Percentiles rank a stretch among this genome's conserved stretches.
These are phyloP conservation scores for Eristalinus sepulchralis DNA, from an alignment of 2,888 invertebrate species.

Conservation along the genomic window DNA sequence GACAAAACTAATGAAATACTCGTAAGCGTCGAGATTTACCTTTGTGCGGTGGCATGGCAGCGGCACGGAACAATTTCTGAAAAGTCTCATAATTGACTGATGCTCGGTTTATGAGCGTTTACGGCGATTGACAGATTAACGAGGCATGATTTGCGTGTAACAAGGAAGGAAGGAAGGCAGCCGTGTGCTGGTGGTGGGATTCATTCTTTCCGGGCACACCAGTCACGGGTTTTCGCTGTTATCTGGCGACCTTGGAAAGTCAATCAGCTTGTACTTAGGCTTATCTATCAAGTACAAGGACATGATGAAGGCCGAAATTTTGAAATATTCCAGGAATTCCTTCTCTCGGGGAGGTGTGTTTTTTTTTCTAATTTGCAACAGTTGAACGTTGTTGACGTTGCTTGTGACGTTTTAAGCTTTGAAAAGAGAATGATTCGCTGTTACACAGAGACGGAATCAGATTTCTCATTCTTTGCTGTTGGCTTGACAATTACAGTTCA, in stretches of 20 bases:
- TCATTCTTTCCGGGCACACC: background rate
- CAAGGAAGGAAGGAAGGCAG: background rate
- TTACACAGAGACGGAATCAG: too few relatives aligned
- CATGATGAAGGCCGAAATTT: background rate
- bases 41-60: background rate
- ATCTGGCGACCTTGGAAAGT: background rate
- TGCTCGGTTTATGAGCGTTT: background rate
- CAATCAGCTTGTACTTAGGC: background rate
- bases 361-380: background rate
- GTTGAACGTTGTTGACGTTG: too few relatives aligned
- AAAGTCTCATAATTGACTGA: background rate
- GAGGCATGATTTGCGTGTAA: background rate
- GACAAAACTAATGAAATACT: background rate
- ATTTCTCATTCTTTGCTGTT: too few relatives aligned
- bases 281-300: background rate
- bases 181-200: background rate
- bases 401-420: too few relatives aligned
- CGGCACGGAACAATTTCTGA: background rate
- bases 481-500: too few relatives aligned
- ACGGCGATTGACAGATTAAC: background rate
- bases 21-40: background rate
- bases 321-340: background rate
- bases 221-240: background rate
- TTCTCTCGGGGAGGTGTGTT: background rate
- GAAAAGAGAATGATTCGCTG: too few relatives aligned